Percentiles rank a stretch among this genome's conserved stretches.
Evolutionary conservation across 2,113 vertebrate species (phyloP).

Genomic region (Andinoacara biseriatus): DNA sequence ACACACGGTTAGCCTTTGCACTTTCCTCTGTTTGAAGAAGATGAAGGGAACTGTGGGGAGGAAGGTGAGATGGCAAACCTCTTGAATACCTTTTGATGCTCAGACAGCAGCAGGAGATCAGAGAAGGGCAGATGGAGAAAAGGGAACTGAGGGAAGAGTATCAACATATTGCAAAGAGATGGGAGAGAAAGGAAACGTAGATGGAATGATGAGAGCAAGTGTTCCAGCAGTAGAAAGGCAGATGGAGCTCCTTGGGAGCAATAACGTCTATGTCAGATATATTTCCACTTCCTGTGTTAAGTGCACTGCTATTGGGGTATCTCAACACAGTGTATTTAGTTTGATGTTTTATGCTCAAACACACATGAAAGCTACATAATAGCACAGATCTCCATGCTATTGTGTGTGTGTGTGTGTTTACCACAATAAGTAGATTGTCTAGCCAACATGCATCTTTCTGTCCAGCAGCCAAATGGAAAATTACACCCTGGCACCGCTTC

Average conservation of each 20-base stretch:
- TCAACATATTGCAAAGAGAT: constrained; percentile 11
- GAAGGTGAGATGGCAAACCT: constrained; percentile 65
- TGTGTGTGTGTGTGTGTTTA: constrained; percentile 28
- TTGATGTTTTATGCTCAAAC: not conserved
- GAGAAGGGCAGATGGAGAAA: constrained; percentile 43
- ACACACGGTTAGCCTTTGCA: constrained; percentile 63
- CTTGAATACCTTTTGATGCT: constrained; percentile 74
- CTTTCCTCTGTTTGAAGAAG: constrained; percentile 65
- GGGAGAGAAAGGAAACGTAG: not conserved
- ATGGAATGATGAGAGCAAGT: constrained; percentile 10
- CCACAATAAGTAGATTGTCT: constrained; percentile 36
- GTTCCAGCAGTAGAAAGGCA: constrained; percentile 13
- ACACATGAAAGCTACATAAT: constrained; percentile 33
- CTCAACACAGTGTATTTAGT: constrained; percentile 30
- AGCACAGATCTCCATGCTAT: constrained; percentile 9
- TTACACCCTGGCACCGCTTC: constrained; percentile 24
- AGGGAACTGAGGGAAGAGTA: constrained; percentile 2
- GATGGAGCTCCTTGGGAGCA: constrained; percentile 19
- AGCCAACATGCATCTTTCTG: constrained; percentile 29
- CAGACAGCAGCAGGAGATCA: constrained; percentile 59
- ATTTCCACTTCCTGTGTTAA: constrained; percentile 11
- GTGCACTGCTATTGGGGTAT: constrained; percentile 11
- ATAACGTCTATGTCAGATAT: constrained; percentile 11
- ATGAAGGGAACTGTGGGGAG: constrained; percentile 60
- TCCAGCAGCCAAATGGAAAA: constrained; percentile 59